Base-by-base conservation (phyloP, 2,888 invertebrate genomes). In the Ceriagrion tenellum region DNA sequence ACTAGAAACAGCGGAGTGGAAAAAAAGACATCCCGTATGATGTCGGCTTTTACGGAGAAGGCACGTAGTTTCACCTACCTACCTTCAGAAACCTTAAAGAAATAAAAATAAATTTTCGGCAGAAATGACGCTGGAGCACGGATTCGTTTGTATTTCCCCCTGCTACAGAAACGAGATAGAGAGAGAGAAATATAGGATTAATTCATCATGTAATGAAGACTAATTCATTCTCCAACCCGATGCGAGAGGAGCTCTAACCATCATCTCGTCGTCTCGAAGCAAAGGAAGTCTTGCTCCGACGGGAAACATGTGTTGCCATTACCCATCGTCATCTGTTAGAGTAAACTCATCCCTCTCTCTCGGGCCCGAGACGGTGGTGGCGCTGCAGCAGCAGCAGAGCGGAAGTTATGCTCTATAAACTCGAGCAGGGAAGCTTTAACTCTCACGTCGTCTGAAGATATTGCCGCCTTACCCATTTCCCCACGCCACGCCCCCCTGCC, bases 371-470 rank as follows among this genome's bases (percentile, higher is more conserved):
- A 40, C 1, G 12, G 59, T 10, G 63, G 40, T 63, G 47, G 8
- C 47, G 47, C 4, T 35, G 59, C 26, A 63, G 35, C 63, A 13
- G 91, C 91, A 63, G 91, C 63, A 93, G 69, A 93, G 93, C 69
- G 74, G 93, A 93, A 93, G 69, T 93, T 93, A 93, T 93, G 93
- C 93, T 93, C 93, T 93, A 93, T 93, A 93, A 93, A 93, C 93
- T 74, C 69, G 35, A 93, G 93, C 69, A 93, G n/a, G 81, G 69
- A 69, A 63, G 93, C 93, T 93, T 93, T 93, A 93, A 47, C 26
- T 63, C 63, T 26, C 91, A 30, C 69, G 93, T 93, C 69, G 63
- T n/a, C 93, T 16, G 26, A 74, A 93, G 69, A 93, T 93, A 93
- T 93, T 93, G 69, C 93, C 69, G 63, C 63, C 63, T 30, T 47